phyloP scores from a whole-genome alignment of 2,888 invertebrate species.

The Nymphalis urticae region DNA sequence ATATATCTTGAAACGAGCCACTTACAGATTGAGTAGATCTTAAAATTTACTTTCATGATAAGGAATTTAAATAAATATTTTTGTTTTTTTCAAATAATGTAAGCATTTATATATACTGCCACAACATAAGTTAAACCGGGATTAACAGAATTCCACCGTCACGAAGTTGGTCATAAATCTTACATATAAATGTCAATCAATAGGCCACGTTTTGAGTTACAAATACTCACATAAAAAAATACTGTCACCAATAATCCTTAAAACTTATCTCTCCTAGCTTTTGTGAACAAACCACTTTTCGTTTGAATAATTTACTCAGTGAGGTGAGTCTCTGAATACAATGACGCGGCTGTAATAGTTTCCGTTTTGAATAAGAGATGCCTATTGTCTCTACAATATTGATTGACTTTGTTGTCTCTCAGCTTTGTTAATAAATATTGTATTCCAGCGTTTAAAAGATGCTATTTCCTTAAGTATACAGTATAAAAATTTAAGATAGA shows the following conservation, averaged over 20 bases:
- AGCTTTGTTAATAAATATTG: constrained; percentile 50
- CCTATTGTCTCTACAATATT: constrained; percentile 77
- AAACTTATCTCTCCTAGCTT: constrained; percentile 66
- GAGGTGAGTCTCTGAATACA: constrained; percentile 76
- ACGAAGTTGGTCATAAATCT: constrained; percentile 75
- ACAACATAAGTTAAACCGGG: constrained; percentile 73
- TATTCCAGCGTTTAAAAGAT: constrained; percentile 12
- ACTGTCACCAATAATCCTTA: constrained; percentile 62
- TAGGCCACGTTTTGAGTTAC: constrained; percentile 52
- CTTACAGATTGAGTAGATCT: neutral
- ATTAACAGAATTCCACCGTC: constrained; percentile 68
- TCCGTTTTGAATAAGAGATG: constrained; percentile 78
- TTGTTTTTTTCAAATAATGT: neutral
- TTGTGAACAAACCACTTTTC: constrained; percentile 77
- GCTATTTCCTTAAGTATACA: neutral
- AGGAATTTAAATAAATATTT: neutral
- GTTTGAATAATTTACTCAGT: constrained; percentile 74
- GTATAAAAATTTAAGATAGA: no score
- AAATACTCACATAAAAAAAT: constrained; percentile 51
- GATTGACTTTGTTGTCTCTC: constrained; percentile 66
- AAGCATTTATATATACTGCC: constrained; percentile 42
- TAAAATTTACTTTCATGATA: constrained; percentile 6
- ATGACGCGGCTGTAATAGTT: constrained; percentile 77
- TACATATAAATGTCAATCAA: constrained; percentile 68
- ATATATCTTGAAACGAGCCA: constrained; percentile 17